Evolutionary conservation across 2,888 invertebrate genomes (phyloP).

Genomic region (Eledone cirrhosa): DNA sequence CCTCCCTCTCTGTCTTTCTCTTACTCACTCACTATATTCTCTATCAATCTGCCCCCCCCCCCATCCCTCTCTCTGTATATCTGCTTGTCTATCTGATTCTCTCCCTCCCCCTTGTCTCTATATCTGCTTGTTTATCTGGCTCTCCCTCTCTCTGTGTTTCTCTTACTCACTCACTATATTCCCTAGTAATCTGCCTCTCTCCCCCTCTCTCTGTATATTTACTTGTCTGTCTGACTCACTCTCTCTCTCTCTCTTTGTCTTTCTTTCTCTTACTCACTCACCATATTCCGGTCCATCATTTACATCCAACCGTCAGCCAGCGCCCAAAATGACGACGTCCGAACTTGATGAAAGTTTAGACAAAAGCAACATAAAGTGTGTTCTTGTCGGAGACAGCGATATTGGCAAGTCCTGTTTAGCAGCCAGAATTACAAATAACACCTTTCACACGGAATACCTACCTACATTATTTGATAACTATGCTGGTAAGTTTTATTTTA

Average conservation of each 20-base stretch:
- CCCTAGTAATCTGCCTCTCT: no score
- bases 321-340: not conserved
- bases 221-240: no score
- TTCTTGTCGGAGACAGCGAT: constrained; percentile 54
- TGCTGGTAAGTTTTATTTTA: constrained; percentile 44
- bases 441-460: constrained; percentile 49
- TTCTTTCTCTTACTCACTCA: no score
- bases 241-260: no score
- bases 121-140: not conserved
- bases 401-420: constrained; percentile 54
- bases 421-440: constrained; percentile 46
- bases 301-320: not conserved
- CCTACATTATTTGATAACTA: constrained; percentile 58
- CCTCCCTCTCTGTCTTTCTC: no score
- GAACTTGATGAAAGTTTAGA: constrained; percentile 23
- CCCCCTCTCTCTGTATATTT: no score
- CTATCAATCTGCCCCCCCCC: no score
- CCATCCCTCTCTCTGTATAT: no score
- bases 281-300: constrained; percentile 20
- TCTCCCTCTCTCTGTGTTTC: not conserved
- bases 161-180: no score
- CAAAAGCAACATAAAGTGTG: constrained; percentile 46
- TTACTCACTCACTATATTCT: no score
- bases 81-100: no score
- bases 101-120: no score